Evolutionary conservation across 1,140 invertebrate species (phyloP).

Genomic region (Aphidius gifuensis): DNA sequence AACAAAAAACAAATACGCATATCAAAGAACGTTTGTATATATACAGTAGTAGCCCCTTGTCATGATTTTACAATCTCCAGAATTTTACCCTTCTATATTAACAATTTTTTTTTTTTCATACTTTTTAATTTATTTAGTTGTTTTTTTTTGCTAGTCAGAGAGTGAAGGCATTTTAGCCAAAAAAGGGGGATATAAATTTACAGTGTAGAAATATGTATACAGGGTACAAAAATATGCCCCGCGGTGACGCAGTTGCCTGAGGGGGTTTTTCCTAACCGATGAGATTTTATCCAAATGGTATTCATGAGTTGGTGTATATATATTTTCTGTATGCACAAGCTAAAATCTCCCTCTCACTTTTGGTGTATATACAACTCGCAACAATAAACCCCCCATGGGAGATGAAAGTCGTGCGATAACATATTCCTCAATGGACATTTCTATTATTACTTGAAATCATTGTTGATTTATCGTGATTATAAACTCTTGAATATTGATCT

Average conservation of each 20-base stretch:
- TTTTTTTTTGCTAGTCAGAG: too few relatives aligned
- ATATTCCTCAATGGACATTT: constrained; percentile 26
- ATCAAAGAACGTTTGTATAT: background rate
- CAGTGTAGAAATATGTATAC: constrained; percentile 4
- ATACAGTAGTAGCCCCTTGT: background rate
- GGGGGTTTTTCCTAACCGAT: constrained; percentile 31
- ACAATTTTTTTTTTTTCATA: too few relatives aligned
- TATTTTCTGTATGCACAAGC: background rate
- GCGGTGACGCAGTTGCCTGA: constrained; percentile 17
- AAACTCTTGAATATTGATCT: background rate
- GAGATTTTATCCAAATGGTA: constrained; percentile 49
- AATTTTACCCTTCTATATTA: too few relatives aligned
- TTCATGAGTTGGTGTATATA: constrained; percentile 35
- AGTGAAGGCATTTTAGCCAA: background rate
- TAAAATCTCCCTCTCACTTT: too few relatives aligned
- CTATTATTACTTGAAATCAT: constrained; percentile 37
- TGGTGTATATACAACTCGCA: constrained; percentile 6
- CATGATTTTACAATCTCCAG: too few relatives aligned
- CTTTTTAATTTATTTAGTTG: too few relatives aligned
- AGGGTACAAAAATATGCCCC: constrained; percentile 21
- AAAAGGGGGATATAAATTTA: background rate
- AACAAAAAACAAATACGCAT: constrained; percentile 24
- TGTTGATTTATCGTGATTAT: constrained; percentile 18
- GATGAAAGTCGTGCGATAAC: constrained; percentile 28
- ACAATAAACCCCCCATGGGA: constrained; percentile 18